These are phyloP conservation scores for Lethenteron reissneri DNA, from an alignment of 2,113 vertebrate species.

Conservation along the genomic window DNA sequence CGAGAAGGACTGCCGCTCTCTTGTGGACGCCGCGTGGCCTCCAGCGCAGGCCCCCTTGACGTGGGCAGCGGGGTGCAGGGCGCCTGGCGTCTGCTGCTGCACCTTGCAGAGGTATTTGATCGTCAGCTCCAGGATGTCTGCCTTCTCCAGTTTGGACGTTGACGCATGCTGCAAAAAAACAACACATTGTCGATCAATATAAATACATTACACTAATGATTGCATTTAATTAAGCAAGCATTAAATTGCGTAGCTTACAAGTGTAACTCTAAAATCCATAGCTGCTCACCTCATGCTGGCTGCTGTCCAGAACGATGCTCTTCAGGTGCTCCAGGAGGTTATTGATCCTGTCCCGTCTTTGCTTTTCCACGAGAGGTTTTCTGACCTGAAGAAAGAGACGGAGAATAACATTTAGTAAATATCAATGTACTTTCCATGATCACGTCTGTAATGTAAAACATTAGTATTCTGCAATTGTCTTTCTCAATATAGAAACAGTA, in stretches of 20 bases:
- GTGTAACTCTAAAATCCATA: too few relatives aligned
- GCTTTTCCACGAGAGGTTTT: slow-evolving; percentile 4
- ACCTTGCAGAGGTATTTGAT: neutral
- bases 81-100: neutral
- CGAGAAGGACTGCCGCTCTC: neutral
- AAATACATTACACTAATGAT: too few relatives aligned
- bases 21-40: neutral
- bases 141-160: neutral
- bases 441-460: too few relatives aligned
- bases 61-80: neutral
- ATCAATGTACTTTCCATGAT: too few relatives aligned
- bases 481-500: too few relatives aligned
- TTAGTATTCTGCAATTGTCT: too few relatives aligned
- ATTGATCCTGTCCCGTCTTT: slow-evolving; percentile 5
- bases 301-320: neutral
- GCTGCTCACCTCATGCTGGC: neutral
- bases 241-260: too few relatives aligned
- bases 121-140: slow-evolving; percentile 2
- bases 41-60: neutral
- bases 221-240: too few relatives aligned
- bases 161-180: too few relatives aligned
- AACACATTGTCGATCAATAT: too few relatives aligned
- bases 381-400: neutral
- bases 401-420: neutral
- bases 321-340: slow-evolving; percentile 4